Conservation (phyloP, 2,797 vertebrate genomes). For the Psittacula derbiana region DNA sequence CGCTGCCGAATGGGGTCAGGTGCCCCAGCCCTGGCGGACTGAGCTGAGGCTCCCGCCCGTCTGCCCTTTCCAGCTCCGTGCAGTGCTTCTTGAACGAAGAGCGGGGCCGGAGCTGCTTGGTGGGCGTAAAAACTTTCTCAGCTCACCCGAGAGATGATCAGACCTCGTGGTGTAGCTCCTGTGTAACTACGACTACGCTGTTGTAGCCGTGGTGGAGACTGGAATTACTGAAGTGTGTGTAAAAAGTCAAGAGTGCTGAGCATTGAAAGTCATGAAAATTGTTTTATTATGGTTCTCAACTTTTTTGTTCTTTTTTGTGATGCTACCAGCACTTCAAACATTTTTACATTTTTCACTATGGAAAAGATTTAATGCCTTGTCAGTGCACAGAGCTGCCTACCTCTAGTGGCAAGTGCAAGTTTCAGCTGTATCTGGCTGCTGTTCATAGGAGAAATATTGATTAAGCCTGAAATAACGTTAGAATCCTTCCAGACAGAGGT, state of each 20-base stretch:
- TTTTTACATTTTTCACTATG: neutral
- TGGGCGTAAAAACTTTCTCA: neutral
- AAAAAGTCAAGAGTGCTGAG: neutral
- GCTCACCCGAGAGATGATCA: no score
- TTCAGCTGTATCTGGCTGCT: neutral
- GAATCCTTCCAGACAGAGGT: neutral
- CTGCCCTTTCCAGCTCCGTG: neutral
- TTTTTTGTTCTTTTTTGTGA: neutral
- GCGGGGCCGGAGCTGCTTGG: rapidly evolving
- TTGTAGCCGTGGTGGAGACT: neutral
- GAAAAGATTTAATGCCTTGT: neutral
- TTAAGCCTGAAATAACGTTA: neutral
- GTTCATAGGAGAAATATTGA: neutral
- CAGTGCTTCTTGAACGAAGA: neutral
- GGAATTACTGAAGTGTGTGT: neutral
- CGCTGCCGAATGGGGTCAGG: neutral
- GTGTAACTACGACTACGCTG: rapidly evolving
- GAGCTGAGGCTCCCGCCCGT: neutral
- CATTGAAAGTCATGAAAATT: neutral
- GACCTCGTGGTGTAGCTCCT: rapidly evolving
- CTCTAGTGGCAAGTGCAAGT: neutral
- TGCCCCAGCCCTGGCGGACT: neutral
- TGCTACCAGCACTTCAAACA: neutral
- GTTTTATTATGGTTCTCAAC: neutral
- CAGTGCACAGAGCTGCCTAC: neutral